Conservation (phyloP, 2,888 invertebrate species). For the Pocota personata region DNA sequence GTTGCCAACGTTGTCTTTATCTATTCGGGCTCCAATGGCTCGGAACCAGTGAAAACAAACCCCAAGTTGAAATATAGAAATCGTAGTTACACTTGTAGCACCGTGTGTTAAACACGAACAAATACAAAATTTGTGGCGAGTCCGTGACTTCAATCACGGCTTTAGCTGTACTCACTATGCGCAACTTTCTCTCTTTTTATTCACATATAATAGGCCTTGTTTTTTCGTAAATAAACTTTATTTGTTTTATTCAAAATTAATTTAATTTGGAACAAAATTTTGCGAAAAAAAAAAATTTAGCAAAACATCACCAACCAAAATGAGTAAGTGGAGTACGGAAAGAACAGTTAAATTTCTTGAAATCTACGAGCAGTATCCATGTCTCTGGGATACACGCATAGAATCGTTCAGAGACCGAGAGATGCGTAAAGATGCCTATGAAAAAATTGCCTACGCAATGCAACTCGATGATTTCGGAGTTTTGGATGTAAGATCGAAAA, state of each 20-base stretch:
- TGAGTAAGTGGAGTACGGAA: constrained; percentile 7
- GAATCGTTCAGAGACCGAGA: background rate
- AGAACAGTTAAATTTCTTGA: background rate
- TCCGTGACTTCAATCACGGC: too few relatives aligned
- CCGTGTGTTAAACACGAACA: too few relatives aligned
- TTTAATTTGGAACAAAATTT: background rate
- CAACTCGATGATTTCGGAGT: background rate
- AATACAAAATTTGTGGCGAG: too few relatives aligned
- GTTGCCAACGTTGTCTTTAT: too few relatives aligned
- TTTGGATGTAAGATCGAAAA: constrained; percentile 2
- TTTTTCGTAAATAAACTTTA: background rate
- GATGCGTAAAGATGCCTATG: background rate
- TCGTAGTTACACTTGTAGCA: too few relatives aligned
- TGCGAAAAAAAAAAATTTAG: background rate
- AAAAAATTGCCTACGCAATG: background rate
- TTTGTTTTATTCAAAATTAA: background rate
- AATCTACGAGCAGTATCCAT: background rate
- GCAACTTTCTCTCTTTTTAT: background rate
- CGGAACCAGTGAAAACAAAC: too few relatives aligned
- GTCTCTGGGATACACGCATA: background rate
- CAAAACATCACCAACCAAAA: background rate
- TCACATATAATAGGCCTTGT: background rate
- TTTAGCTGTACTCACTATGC: background rate
- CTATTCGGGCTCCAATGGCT: too few relatives aligned
- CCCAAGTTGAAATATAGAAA: too few relatives aligned